A percentile compares a stretch with the other conserved stretches of the same genome.
Conservation (phyloP, 1,140 invertebrate genomes). For the Babylonia areolata region DNA sequence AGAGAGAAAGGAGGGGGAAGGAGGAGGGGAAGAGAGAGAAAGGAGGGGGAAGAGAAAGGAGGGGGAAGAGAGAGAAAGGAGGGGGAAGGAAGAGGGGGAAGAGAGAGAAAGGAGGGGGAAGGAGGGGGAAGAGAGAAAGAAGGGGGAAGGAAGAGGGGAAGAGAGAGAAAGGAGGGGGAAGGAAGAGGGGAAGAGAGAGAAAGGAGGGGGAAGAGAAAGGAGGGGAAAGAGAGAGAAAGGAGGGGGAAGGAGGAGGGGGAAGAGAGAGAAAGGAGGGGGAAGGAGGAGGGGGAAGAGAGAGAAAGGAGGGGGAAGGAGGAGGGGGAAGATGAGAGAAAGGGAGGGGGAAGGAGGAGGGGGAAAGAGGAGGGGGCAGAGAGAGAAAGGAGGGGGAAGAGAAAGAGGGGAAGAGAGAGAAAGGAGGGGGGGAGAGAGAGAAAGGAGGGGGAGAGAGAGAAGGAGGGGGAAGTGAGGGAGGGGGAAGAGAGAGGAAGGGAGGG, state of each 20-base stretch:
- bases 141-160: background rate
- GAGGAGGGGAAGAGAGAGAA: background rate
- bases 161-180: background rate
- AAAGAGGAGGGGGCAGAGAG: background rate
- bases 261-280: background rate
- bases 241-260: background rate
- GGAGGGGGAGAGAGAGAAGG: background rate
- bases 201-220: background rate
- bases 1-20: background rate
- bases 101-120: background rate
- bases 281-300: background rate
- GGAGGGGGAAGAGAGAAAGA: no score
- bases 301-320: background rate
- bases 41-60: background rate
- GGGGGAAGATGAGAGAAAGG: background rate
- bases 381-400: background rate
- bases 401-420: background rate
- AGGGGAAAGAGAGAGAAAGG: background rate
- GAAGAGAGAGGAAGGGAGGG: background rate
- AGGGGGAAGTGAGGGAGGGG: background rate
- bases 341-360: background rate
- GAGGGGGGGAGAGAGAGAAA: background rate
- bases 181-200: background rate
- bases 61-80: background rate
- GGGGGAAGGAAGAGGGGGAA: background rate